Evolutionary conservation across 2,888 invertebrate species (phyloP), one percentile per base, ranked within the genome.

Genomic region (Ypsolopha scabrella): DNA sequence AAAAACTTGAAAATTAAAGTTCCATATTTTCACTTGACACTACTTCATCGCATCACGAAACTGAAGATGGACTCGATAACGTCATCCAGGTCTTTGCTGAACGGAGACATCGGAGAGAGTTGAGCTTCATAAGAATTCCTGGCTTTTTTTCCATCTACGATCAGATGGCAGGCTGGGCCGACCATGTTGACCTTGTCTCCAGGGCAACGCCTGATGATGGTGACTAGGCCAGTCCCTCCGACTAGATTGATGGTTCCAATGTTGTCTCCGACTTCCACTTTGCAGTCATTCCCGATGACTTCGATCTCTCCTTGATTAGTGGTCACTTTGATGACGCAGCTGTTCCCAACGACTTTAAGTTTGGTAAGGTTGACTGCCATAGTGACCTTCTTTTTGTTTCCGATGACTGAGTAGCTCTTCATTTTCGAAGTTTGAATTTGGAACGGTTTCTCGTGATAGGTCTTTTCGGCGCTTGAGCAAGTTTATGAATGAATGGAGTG

Each of bases 321-420:
- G 2, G 70, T 60, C 6, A 86, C 82, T 38, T 70, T 62, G 35
- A 85, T 64, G 47, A 81, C 80, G 57, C 86, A 85, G 56, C 72
- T 72, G 60, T 83, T 86, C 0, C 85, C 85, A 46, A 86, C 75
- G 6, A 86, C 74, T 65, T 80, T 85, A 13, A 86, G 62, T 6
- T 68, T 69, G 0, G 79, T 71, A 9, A 68, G 68, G 55, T 85
- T 85, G 10, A 62, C 66, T 54, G 81, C 81, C 82, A 85, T 82
- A 36, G 83, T 85, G 54, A 86, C 83, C 63, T 82, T 86, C 72
- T 85, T 86, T 67, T 83, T 86, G 67, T 86, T 82, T 24, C 85
- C 85, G 53, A 86, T 70, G 37, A 86, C 67, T 48, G 82, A 80
- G 61, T 85, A 85, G 51, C 71, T 74, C 68, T 86, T 85, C 85